Percentiles rank a stretch among this genome's conserved stretches.
Evolutionary conservation across 2,888 invertebrate genomes (phyloP).

Genomic region (Chesias legatella): DNA sequence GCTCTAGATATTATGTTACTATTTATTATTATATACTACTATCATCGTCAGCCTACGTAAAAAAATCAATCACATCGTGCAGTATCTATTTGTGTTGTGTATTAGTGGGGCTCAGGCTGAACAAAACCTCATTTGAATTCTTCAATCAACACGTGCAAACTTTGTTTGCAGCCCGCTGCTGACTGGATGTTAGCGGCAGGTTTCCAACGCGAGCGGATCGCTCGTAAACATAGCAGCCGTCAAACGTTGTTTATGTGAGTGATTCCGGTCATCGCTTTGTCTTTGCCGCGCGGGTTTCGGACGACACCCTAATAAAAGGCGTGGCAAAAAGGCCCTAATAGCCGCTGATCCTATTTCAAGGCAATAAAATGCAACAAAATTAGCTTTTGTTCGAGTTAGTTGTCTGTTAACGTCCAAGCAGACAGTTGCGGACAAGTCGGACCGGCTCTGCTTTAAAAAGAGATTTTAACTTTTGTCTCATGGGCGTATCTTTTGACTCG

Average conservation of each 20-base stretch:
- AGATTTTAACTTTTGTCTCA: constrained; percentile 54
- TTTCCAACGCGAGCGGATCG: constrained; percentile 31
- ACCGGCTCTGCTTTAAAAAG: constrained; percentile 39
- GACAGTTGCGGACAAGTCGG: constrained; percentile 46
- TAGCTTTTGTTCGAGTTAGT: constrained; percentile 70
- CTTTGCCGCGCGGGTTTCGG: constrained; percentile 73
- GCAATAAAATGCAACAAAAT: constrained; percentile 80
- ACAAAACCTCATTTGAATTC: background rate
- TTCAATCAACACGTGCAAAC: background rate
- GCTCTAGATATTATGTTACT: no score
- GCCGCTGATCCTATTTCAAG: constrained; percentile 74
- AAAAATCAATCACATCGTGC: no score
- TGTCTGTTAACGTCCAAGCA: constrained; percentile 62
- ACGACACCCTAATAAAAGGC: constrained; percentile 79
- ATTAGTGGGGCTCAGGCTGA: no score
- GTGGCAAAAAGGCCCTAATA: constrained; percentile 75
- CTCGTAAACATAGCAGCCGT: constrained; percentile 73
- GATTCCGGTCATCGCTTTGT: constrained; percentile 73
- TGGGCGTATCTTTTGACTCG: constrained; percentile 47
- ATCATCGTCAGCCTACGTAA: no score
- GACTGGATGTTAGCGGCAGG: constrained; percentile 12
- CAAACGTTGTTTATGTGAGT: constrained; percentile 73
- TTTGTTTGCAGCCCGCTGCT: constrained; percentile 1
- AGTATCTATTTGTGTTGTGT: no score
- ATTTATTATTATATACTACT: no score